Base-by-base conservation (phyloP, 2,113 vertebrate genomes). In the Pygoscelis adeliae region DNA sequence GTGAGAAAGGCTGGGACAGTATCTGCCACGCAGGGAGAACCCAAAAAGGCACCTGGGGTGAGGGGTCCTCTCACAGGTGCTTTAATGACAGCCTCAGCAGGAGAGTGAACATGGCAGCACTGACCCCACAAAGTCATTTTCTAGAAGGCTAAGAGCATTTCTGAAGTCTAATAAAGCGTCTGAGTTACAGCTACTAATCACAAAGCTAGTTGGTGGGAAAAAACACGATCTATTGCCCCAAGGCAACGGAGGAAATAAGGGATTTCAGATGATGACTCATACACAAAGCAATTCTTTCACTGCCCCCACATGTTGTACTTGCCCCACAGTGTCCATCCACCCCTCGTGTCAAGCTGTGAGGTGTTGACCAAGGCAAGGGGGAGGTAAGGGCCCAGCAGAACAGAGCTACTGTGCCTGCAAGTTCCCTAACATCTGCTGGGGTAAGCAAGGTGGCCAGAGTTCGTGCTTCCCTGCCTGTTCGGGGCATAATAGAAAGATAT, bases 251-350 rank as follows among this genome's bases (percentile, higher is more conserved):
- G 55, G 55, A 69, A 79, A 94, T 42, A 44, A 3, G 2, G 15
- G 22, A 85, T 70, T 79, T 94, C 52, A 71, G 32, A 30, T 32
- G 29, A 73, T 21, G 15, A 29, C 44, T 93, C 18, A 38, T 9
- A 44, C 21, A 63, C 9, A 25, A 32, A 95, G 21, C 27, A 67
- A 12, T 8, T 67, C n/a, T 32, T 67, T 25, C 3, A 0, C 34
- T 27, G 30, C 18, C 25, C 34, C 22, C 4, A 11, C 9, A 7
- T 10, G 18, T 61, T 56, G 27, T 38, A 17, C 8, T 44, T n/a
- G 38, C 13, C 50, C 38, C 1, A 0, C 2, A 4, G 53, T 30
- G 55, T 27, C 46, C 72, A 58, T 23, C 17, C 27, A 27, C 6
- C 10, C 49, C 36, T 56, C 0, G 0, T 44, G 27, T 47, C 38